Evolutionary conservation across 2,797 vertebrate genomes (phyloP), one percentile per base, ranked within the genome.

Genomic region (Phyllotis vaccarum): DNA sequence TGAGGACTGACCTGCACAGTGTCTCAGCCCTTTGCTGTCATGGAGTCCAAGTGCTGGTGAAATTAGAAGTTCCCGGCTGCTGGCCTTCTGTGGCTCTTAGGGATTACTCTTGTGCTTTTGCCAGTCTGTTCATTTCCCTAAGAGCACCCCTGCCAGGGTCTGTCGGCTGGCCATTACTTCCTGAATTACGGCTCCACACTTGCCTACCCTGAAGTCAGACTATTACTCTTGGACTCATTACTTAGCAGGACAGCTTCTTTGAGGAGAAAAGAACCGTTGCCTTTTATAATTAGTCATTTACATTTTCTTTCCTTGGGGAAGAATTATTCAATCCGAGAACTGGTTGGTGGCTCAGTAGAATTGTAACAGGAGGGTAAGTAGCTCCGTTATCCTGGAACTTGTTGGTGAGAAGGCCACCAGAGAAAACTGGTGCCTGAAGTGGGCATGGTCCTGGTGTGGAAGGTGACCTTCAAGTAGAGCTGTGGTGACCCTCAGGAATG

Each of bases 221-320:
- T 29, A 19, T 90, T 64, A 46, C 95, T 97, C 93, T 74, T 43
- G 46, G 86, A 72, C 95, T 96, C 96, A 90, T 96, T 96, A 90
- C 96, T 90, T 96, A 96, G 43, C 85, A 75, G 92, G 95, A 87
- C 76, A 21, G 93, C 66, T 64, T 94, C 93, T 95, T 80, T 43
- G 91, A 94, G 93, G 60, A 54, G 91, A 49, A 89, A 27, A 60
- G 93, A 93, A 34, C 85, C 14, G 0, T 81, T 82, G 94, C 95
- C 76, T 97, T 91, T 94, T 88, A 87, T 90, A 95, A 97, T 97
- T 89, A 94, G 96, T 80, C 92, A 93, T 82, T 86, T 96, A 68
- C 92, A 90, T 95, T 93, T 96, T 68, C 80, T 92, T 86, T 93
- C 97, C 95, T 81, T 64, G 85, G 96, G 95, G 95, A 94, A 60